These are phyloP conservation scores for Eira barbara DNA, from an alignment of 2,113 vertebrate genomes.

Conservation along the genomic window DNA sequence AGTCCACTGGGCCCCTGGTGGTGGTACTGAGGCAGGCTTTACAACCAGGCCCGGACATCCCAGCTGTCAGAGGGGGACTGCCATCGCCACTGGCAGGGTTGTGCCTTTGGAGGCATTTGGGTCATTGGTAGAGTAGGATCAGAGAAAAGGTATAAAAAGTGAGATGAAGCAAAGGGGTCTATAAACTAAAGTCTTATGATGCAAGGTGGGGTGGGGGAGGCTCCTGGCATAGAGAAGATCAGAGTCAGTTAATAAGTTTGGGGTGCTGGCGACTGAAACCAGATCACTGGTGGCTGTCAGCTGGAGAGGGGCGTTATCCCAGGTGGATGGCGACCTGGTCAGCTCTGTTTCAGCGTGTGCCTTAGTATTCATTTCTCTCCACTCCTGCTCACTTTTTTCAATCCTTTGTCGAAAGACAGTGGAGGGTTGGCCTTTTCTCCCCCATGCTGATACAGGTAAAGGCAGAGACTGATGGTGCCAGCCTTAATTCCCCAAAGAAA, in stretches of 20 bases:
- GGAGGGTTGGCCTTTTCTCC: conserved; percentile 74
- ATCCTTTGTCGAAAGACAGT: conserved; percentile 70
- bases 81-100: conserved; percentile 67
- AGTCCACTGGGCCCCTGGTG: conserved; percentile 70
- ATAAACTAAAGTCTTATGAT: conserved; percentile 78
- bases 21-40: conserved; percentile 68
- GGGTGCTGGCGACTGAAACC: conserved; percentile 76
- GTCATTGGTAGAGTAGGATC: conserved; percentile 77
- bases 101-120: conserved; percentile 74
- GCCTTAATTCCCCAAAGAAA: conserved; percentile 77
- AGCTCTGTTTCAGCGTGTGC: conserved; percentile 62
- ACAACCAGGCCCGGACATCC: conserved; percentile 64
- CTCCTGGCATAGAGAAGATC: conserved; percentile 76
- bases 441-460: conserved; percentile 77
- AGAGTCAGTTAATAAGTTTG: conserved; percentile 79
- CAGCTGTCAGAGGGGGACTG: conserved; percentile 71
- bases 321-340: conserved; percentile 78
- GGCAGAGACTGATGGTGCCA: conserved; percentile 74
- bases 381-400: conserved; percentile 67
- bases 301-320: conserved; percentile 76
- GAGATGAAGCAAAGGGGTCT: conserved; percentile 71
- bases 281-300: conserved; percentile 79
- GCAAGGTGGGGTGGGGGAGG: conserved; percentile 72
- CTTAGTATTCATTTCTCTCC: conserved; percentile 66
- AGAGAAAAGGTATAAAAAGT: conserved; percentile 75